phyloP scores from a whole-genome alignment of 2,113 vertebrate species.

The Cisticola juncidis region DNA sequence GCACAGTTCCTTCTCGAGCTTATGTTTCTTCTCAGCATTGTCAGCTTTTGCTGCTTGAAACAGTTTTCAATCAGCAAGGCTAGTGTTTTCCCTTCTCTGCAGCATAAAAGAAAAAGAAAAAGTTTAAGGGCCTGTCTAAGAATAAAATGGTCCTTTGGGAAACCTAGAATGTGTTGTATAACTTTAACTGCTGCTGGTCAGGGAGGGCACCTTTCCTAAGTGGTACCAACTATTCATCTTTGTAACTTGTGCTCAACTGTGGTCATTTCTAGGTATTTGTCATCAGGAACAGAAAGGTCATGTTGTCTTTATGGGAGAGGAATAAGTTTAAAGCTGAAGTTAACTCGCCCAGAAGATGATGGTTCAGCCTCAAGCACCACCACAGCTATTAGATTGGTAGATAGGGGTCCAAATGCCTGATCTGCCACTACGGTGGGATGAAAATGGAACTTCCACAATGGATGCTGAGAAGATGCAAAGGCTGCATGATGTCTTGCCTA shows the following conservation, averaged over 20 bases:
- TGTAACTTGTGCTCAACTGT: not conserved
- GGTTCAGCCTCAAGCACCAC: not conserved
- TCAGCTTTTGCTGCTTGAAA: not conserved
- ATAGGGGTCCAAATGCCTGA: not conserved
- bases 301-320: not conserved
- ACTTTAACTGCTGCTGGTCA: not conserved
- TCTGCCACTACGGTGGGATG: not conserved
- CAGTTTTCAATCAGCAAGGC: not conserved
- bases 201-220: not conserved
- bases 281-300: not conserved
- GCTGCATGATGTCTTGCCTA: not conserved
- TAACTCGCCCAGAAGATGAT: not conserved
- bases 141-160: not conserved
- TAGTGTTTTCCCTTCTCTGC: not conserved
- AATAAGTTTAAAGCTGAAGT: not conserved
- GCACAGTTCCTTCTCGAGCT: not conserved
- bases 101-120: not conserved
- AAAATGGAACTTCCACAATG: not conserved
- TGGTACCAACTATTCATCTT: not conserved
- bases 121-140: not conserved
- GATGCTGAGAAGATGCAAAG: not conserved
- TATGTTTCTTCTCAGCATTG: conserved; percentile 6
- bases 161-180: not conserved
- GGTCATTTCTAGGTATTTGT: not conserved
- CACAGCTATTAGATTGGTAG: not conserved